These are phyloP conservation scores for Adelphocoris suturalis DNA, from an alignment of 2,888 invertebrate genomes.

Conservation along the genomic window DNA sequence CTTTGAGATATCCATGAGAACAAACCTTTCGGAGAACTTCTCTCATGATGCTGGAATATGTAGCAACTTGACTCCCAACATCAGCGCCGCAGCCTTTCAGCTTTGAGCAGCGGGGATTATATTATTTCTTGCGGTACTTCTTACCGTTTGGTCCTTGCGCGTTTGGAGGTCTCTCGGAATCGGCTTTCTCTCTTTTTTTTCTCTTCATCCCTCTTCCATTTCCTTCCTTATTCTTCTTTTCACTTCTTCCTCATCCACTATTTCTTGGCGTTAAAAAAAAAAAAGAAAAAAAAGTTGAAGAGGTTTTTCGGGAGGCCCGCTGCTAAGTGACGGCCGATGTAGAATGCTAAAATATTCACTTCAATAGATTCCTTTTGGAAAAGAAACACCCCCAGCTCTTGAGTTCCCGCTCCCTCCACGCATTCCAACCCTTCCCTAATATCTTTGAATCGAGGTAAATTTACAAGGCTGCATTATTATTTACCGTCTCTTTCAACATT, in stretches of 20 bases:
- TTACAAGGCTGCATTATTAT: not conserved
- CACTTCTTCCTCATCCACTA: not conserved
- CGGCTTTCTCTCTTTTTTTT: not conserved
- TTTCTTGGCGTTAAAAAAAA: slow-evolving; percentile 19
- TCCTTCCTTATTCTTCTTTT: slow-evolving; percentile 8
- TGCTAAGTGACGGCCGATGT: slow-evolving; percentile 45
- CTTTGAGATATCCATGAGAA: too few species aligned
- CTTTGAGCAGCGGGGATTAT: too few species aligned
- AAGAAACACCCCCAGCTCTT: not conserved
- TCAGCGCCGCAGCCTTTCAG: too few species aligned
- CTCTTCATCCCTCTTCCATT: not conserved
- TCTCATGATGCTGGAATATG: too few species aligned
- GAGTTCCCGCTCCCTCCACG: not conserved
- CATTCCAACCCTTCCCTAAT: not conserved
- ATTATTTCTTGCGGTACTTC: too few species aligned
- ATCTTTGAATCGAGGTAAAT: slow-evolving; percentile 23
- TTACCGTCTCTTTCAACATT: slow-evolving; percentile 5
- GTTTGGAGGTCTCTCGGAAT: not conserved
- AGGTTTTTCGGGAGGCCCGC: slow-evolving; percentile 27
- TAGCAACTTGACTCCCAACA: too few species aligned
- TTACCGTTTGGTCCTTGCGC: too few species aligned
- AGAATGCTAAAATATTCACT: slow-evolving; percentile 53
- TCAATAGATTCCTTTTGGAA: slow-evolving; percentile 28
- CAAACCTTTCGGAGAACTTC: too few species aligned
- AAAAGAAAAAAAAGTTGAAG: slow-evolving; percentile 38